Base-by-base conservation (phyloP, 2,888 invertebrate genomes). In the Ennomos quercinarius region DNA sequence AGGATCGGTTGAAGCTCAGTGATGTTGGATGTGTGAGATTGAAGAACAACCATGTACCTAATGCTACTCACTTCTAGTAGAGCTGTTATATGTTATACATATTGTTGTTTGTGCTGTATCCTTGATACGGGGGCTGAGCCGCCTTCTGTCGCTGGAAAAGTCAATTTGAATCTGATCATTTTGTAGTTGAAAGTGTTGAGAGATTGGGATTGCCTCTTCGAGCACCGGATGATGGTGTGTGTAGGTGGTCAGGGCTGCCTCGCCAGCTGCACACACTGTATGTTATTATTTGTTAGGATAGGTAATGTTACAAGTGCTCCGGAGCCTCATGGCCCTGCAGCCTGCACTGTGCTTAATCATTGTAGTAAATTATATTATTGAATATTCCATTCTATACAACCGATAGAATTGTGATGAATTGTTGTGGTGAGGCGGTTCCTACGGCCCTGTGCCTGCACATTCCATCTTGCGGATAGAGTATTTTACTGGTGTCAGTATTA, bases 401-500 rank as follows among this genome's bases (percentile, higher is more conserved):
- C 74, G 75, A 86, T 86, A 86, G 84, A 85, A 82, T 84, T 85
- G 88, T 87, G 87, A 88, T 88, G 88, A 89, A 84, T 82, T 81
- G 72, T 74, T 80, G 83, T 80, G 78, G 82, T 78, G 79, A 67
- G 80, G 79, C 77, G 80, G 86, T 87, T 85, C 86, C 86, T 83
- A 82, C 76, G 74, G 79, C 83, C 77, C 77, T 79, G 78, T 76
- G 69, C 84, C 83, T 78, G 85, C 87, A 89, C 90, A 89, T 90
- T 91, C 91, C 91, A 89, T 85, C 91, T 78, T 76, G 82, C 75
- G 83, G 83, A 84, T 84, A 86, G 86, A 86, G 83, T 89, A 84
- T 85, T 84, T 87, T 88, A 89, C 89, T 91, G 91, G 89, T 89
- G 87, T 89, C 91, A 91, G 91, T 91, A 91, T 91, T 91, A 91